These are phyloP conservation scores for Phymorhynchus buccinoides DNA, from an alignment of 1,140 invertebrate species.

Conservation along the genomic window DNA sequence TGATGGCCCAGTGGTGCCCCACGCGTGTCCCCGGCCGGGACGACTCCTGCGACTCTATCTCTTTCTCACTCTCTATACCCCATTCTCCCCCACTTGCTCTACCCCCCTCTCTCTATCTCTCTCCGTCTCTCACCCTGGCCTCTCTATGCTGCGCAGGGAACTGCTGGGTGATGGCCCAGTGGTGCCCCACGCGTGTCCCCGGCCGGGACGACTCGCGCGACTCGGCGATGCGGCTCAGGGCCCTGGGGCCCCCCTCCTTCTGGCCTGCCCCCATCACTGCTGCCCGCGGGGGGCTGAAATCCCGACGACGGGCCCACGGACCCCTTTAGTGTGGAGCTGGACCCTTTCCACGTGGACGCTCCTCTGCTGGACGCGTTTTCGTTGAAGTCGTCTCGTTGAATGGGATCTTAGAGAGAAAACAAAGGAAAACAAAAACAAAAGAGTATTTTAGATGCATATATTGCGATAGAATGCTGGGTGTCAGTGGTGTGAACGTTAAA, in stretches of 20 bases:
- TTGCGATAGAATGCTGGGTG: too few species aligned
- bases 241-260: slow-evolving; percentile 16
- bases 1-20: slow-evolving; percentile 60
- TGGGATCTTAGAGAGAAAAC: neutral
- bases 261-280: too few species aligned
- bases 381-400: neutral
- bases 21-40: slow-evolving; percentile 37
- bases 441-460: too few species aligned
- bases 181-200: slow-evolving; percentile 36
- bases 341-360: neutral
- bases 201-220: slow-evolving; percentile 52
- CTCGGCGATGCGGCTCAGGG: slow-evolving; percentile 58
- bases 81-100: neutral
- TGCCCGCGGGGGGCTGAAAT: neutral
- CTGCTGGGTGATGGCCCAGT: slow-evolving; percentile 65
- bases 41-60: neutral
- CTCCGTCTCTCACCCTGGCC: neutral
- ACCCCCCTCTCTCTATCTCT: neutral
- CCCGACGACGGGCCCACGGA: neutral
- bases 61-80: neutral
- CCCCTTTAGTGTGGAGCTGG: neutral
- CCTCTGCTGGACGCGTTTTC: slow-evolving; percentile 5
- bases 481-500: too few species aligned
- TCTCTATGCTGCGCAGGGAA: slow-evolving; percentile 50
- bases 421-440: too few species aligned